A percentile compares a stretch with the other conserved stretches of the same genome.
phyloP scores from a whole-genome alignment of 2,113 vertebrate species.

The Crotalus helleri region DNA sequence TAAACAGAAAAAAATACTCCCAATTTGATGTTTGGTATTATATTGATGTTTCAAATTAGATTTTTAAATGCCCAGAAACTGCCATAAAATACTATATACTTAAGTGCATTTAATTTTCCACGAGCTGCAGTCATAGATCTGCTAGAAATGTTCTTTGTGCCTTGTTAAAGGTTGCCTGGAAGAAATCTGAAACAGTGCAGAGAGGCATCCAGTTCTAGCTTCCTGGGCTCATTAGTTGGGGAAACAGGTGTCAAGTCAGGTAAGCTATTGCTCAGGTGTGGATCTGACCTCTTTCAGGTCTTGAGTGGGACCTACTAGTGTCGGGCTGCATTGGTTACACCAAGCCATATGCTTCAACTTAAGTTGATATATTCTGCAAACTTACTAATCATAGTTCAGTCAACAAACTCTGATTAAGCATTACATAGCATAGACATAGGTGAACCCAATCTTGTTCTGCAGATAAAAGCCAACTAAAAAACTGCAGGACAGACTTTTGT shows the following conservation, averaged over 20 bases:
- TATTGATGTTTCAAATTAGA: background rate
- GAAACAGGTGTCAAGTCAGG: background rate
- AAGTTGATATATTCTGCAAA: background rate
- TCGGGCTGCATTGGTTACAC: background rate
- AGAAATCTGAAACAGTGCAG: background rate
- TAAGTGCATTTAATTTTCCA: constrained; percentile 17
- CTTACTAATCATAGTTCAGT: background rate
- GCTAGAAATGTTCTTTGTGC: background rate
- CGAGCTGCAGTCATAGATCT: background rate
- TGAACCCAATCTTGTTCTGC: background rate
- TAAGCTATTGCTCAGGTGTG: background rate
- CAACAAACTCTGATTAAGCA: background rate
- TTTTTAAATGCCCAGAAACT: background rate
- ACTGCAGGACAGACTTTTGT: background rate
- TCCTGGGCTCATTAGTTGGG: background rate
- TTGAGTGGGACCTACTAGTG: background rate
- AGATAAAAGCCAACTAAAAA: background rate
- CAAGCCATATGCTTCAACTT: background rate
- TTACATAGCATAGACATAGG: background rate
- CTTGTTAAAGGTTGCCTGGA: background rate
- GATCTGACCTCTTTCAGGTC: background rate
- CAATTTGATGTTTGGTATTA: background rate
- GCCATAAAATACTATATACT: background rate
- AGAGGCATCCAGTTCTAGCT: background rate
- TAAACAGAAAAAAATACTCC: background rate